Base-by-base conservation (phyloP, 2,797 vertebrate species). In the Vespertilio murinus region DNA sequence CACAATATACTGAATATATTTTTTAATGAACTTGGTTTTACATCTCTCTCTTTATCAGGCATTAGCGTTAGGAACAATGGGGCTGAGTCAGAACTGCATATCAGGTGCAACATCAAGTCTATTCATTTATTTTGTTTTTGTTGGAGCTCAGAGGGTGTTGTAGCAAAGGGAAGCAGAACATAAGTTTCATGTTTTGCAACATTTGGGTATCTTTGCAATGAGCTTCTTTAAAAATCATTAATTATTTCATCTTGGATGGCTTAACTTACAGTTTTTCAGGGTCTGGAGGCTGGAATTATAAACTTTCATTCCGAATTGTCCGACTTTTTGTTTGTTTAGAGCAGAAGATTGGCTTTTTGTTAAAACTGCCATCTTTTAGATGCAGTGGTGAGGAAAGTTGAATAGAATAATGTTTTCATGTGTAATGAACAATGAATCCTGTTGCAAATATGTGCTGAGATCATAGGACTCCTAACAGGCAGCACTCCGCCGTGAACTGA, bases 171-270 rank as follows among this genome's bases (percentile, higher is more conserved):
- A 91, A 74, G 83, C 75, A 79, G 92, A 91, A 47, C 88, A 74
- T 88, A 88, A 64, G 82, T 12, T 12, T 59, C 28, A 10, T 61
- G 84, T 97, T 96, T 95, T 92, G 96, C 85, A 97, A 96, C 79
- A 95, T 93, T 93, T 93, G 96, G 91, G 59, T 73, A 67, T 80
- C 80, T 91, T 96, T 87, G 75, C 93, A 91, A 78, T 73, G 73
- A 8, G 59, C 40, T 22, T 11, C 88, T 95, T 91, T 90, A 94
- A 96, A 97, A 97, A 96, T 95, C 95, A 93, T 97, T 97, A 96
- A 96, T 95, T 91, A 88, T 96, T 95, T 95, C 73, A 49, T 67
- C 95, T 95, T 82, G 84, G 91, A 95, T 65, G 91, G 80, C 40
- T 95, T 70, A 38, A 42, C 81, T 96, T 95, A 87, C 93, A 83